Evolutionary conservation across 2,113 vertebrate genomes (phyloP).

Genomic region (Neotoma lepida): DNA sequence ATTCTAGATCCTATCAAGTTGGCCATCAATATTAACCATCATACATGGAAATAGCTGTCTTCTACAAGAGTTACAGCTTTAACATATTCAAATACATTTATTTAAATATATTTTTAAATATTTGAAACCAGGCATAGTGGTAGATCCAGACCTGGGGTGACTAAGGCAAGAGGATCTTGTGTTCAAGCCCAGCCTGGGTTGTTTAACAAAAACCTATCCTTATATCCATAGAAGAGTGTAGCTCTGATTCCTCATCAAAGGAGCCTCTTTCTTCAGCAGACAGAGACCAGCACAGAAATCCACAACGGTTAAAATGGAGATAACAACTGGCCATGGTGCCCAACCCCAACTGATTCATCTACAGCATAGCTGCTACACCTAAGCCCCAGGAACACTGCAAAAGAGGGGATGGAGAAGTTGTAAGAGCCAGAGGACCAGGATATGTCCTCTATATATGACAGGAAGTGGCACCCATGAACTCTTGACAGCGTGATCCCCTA

Average conservation of each 20-base stretch:
- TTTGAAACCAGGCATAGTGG: not conserved
- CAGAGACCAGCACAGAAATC: not conserved
- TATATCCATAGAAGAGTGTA: not conserved
- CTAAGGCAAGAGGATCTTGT: not conserved
- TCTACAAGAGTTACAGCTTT: not conserved
- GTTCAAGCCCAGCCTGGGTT: not conserved
- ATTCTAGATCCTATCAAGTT: not conserved
- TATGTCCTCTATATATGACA: not conserved
- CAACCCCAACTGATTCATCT: not conserved
- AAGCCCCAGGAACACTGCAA: no score
- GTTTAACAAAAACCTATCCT: not conserved
- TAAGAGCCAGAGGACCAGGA: not conserved
- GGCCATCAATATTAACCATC: no score
- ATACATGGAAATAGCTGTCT: not conserved
- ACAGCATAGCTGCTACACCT: no score
- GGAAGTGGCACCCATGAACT: not conserved
- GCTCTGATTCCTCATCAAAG: not conserved
- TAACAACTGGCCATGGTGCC: no score
- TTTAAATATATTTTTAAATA: not conserved
- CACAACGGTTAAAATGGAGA: not conserved
- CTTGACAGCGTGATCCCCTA: not conserved
- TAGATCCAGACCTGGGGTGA: not conserved
- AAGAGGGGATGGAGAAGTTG: no score
- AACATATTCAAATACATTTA: not conserved
- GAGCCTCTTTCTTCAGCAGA: not conserved